Conservation (phyloP, 2,888 invertebrate species). For the Galeopsomyia nigrocyanea region DNA sequence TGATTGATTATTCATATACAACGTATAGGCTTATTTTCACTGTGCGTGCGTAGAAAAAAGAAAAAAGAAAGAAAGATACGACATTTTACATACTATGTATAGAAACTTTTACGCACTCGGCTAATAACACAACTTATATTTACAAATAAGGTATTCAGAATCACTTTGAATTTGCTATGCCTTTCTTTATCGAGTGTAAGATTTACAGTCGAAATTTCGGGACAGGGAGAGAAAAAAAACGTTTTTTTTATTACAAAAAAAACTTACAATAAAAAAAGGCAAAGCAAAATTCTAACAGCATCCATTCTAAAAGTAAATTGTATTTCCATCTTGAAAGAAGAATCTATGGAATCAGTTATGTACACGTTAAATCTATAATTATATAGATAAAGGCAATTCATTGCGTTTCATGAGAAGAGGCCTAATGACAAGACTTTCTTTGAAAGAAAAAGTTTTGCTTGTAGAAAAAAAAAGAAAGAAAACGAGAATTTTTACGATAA, state of each 20-base stretch:
- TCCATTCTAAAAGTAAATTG: conserved; percentile 9
- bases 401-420: conserved; percentile 21
- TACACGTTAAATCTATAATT: conserved; percentile 30
- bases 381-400: background rate
- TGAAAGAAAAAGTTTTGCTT: no score
- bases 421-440: conserved; percentile 1
- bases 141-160: conserved; percentile 28
- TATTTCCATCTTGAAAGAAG: conserved; percentile 19
- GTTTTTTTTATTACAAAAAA: conserved; percentile 13
- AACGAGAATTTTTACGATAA: conserved; percentile 6
- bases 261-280: background rate
- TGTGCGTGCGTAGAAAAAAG: conserved; percentile 30
- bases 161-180: conserved; percentile 20
- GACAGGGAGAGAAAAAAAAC: background rate
- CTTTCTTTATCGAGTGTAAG: conserved; percentile 3
- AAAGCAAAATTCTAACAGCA: conserved; percentile 17
- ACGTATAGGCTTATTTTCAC: conserved; percentile 15
- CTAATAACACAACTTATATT: conserved; percentile 27
- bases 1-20: conserved; percentile 19
- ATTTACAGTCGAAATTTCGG: background rate
- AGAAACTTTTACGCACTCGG: conserved; percentile 32
- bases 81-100: conserved; percentile 24
- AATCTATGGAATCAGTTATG: conserved; percentile 32
- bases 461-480: background rate
- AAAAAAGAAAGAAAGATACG: conserved; percentile 43